Base-by-base conservation (phyloP, 2,888 invertebrate species). In the Ceramica pisi region DNA sequence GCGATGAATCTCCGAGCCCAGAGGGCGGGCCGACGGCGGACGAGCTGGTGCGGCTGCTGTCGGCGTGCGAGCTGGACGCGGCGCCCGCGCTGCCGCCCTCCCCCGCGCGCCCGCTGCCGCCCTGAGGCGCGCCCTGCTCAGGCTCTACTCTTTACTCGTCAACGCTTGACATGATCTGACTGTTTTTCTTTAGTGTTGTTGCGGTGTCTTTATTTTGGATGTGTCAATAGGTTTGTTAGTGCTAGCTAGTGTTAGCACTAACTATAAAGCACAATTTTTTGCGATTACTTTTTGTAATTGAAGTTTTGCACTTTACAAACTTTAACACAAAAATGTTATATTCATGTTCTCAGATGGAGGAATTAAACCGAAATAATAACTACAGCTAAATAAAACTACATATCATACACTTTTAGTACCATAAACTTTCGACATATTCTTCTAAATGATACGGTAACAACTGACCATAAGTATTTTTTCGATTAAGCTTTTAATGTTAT, bases 1-100 rank as follows among this genome's bases (percentile, higher is more conserved):
- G 92, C 94, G 97, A 96, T 55, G 95, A 95, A 53, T 92, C 93
- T n/a, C 92, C 93, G 0, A 87, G 89, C 0, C 71, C 90, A 5
- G 98, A 98, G 81, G 99, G 99, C 78, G 99, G 99, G n/a, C 99
- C 99, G 44, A 97, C 98, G 1, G 97, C 99, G 2, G 98, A 98
- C 90, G 99, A 99, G 95, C 96, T 99, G 77, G 97, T 99, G 86
- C 97, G 98, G 41, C 96, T 99, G 79, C 96, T 99, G 82, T 99
- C 99, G 85, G 99, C 99, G 85, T 99, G 99, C 95, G 99, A 99
- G 93, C 96, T 99, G 80, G 98, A 98, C 78, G 98, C 98, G 0
- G 96, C 97, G 41, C 80, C 85, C 5, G 74, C 50, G 1, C 60
- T 81, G 1, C 92, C 92, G 44, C 90, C 92, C 94, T 93, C 94